Evolutionary conservation across 64 coral and sea anemone genomes (phyloP), one percentile per base, ranked within the genome.

Genomic region (Montipora capricornis): DNA sequence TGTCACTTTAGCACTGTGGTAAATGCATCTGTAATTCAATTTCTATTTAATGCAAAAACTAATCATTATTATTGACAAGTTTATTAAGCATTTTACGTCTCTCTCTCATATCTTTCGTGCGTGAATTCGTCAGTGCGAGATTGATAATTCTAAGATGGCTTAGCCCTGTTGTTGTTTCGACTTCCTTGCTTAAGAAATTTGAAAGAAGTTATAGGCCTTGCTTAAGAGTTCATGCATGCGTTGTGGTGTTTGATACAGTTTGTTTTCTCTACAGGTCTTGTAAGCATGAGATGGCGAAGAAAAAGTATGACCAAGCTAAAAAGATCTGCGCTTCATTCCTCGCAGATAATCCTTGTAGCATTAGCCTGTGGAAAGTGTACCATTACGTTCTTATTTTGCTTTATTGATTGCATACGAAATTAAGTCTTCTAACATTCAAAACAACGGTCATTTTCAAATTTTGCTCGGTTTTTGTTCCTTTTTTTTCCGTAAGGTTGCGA

Each of bases 311-410:
- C 44, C 89, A 90, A 73, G 84, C 98, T n/a, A 95, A 88, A 74
- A 94, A 52, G 76, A 99, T 96, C 49, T 53, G 84, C 6, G 26
- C 93, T 67, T 22, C 74, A 0, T 93, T 94, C 83, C 86, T 99
- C 62, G 64, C 87, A 29, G 83, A 95, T 44, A 92, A 92, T 12
- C 94, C 95, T 9, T 66, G 82, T 70, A 87, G 92, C 15, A 92
- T 96, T 59, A 89, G 88, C 74, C 81, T 99, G 92, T 99, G 98
- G 98, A 96, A 99, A 96, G 96, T 99, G 98, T 99, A 99, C 95
- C 80, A 80, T 84, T 26, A 51, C 11, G 7, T 73, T 47, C n/a
- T 49, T 5, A 20, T 37, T 5, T 22, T 87, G 50, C 37, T 74
- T 87, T 68, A 19, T 20, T 11, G 15, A 6, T 46, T 47, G 53